phyloP scores from a whole-genome alignment of 2,113 vertebrate species.

The Anolis sagrei region DNA sequence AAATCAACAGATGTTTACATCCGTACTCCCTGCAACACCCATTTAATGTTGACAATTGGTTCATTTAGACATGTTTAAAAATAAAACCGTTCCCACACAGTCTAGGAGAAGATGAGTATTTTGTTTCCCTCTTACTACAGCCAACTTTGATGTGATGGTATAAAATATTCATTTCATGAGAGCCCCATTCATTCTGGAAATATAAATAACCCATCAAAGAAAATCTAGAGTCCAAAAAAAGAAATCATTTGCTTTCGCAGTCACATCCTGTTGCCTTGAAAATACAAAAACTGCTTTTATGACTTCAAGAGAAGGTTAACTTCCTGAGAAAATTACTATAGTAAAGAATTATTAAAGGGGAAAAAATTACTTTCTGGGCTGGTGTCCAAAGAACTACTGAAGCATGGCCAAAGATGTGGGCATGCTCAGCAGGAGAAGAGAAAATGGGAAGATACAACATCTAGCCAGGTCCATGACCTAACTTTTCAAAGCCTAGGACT shows the following conservation, averaged over 20 bases:
- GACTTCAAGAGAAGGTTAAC: neutral
- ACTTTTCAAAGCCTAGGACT: too few relatives aligned
- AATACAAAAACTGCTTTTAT: constrained; percentile 1
- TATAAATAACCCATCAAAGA: neutral
- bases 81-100: neutral
- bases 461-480: too few relatives aligned
- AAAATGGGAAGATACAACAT: too few relatives aligned
- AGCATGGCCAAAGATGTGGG: neutral
- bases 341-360: neutral
- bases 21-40: neutral
- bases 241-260: neutral
- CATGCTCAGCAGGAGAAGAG: too few relatives aligned
- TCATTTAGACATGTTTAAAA: constrained; percentile 9
- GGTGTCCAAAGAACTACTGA: neutral
- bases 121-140: constrained; percentile 12
- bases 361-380: neutral
- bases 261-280: neutral
- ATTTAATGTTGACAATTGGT: neutral
- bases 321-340: neutral
- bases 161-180: constrained; percentile 12
- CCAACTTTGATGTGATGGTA: neutral
- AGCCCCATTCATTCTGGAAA: constrained; percentile 9
- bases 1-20: neutral
- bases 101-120: neutral
- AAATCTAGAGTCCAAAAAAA: neutral